phyloP scores from a whole-genome alignment of 1,140 invertebrate species.

The Calycopis cecrops region DNA sequence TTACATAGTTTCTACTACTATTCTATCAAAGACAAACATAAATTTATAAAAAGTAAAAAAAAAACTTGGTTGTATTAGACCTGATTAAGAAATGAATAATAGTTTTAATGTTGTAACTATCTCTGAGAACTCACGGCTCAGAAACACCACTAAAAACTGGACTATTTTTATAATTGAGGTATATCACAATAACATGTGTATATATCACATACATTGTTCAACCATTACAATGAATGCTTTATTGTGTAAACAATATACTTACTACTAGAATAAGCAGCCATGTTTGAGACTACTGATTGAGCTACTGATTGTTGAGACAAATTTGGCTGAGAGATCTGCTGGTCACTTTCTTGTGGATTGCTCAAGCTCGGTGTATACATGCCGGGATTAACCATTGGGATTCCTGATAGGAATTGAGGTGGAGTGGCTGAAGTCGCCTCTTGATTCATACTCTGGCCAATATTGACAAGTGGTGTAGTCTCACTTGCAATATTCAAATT shows the following conservation, averaged over 20 bases:
- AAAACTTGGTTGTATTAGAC: too few relatives aligned
- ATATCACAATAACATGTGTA: too few relatives aligned
- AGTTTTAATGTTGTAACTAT: too few relatives aligned
- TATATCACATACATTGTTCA: too few relatives aligned
- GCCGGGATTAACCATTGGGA: conserved; percentile 70
- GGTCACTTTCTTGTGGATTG: conserved; percentile 9
- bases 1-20: too few relatives aligned
- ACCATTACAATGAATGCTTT: too few relatives aligned
- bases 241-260: conserved; percentile 39
- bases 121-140: too few relatives aligned
- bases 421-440: conserved; percentile 36
- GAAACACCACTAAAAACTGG: too few relatives aligned
- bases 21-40: too few relatives aligned
- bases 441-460: conserved; percentile 31
- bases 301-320: conserved; percentile 31
- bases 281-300: conserved; percentile 61
- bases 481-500: conserved; percentile 48
- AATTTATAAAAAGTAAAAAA: too few relatives aligned
- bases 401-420: conserved; percentile 66
- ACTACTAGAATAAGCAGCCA: conserved; percentile 67
- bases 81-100: too few relatives aligned
- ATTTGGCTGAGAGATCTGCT: conserved; percentile 29
- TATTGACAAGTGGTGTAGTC: conserved; percentile 33
- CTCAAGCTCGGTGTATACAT: conserved; percentile 19
- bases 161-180: too few relatives aligned